These are phyloP conservation scores for Parelbella ahira DNA, from an alignment of 2,888 invertebrate species.

Conservation along the genomic window DNA sequence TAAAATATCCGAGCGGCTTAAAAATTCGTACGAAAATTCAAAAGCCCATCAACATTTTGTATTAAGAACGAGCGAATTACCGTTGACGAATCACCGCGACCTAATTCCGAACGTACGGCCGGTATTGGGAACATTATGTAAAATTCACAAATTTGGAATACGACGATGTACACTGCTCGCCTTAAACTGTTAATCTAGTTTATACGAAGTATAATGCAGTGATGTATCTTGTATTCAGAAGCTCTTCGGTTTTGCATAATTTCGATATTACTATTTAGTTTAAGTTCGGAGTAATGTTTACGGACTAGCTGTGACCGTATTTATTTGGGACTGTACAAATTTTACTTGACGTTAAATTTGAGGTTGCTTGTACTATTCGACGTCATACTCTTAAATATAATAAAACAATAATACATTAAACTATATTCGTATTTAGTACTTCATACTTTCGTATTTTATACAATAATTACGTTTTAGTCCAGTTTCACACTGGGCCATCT, in stretches of 20 bases:
- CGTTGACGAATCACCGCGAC: constrained; percentile 19
- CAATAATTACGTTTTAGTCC: too few relatives aligned
- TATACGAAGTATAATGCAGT: constrained; percentile 20
- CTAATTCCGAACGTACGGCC: constrained; percentile 20
- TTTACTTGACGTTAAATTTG: too few relatives aligned
- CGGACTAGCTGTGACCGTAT: too few relatives aligned
- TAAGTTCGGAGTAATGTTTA: constrained; percentile 14
- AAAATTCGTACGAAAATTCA: constrained; percentile 11
- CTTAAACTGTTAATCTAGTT: constrained; percentile 20
- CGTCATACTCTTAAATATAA: too few relatives aligned
- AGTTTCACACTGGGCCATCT: too few relatives aligned
- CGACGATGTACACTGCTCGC: constrained; percentile 16
- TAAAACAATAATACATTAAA: too few relatives aligned
- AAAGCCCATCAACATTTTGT: constrained; percentile 18
- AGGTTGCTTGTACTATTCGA: too few relatives aligned
- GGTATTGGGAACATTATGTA: constrained; percentile 14
- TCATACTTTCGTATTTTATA: too few relatives aligned
- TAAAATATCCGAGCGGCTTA: neutral
- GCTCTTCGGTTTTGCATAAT: constrained; percentile 13
- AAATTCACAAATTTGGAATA: constrained; percentile 14
- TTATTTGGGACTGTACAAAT: too few relatives aligned
- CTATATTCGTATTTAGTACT: too few relatives aligned
- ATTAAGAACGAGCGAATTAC: constrained; percentile 18
- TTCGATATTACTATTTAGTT: constrained; percentile 14
- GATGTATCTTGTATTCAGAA: constrained; percentile 14